Base-by-base conservation (phyloP, 2,797 vertebrate genomes). In the Tapera naevia region DNA sequence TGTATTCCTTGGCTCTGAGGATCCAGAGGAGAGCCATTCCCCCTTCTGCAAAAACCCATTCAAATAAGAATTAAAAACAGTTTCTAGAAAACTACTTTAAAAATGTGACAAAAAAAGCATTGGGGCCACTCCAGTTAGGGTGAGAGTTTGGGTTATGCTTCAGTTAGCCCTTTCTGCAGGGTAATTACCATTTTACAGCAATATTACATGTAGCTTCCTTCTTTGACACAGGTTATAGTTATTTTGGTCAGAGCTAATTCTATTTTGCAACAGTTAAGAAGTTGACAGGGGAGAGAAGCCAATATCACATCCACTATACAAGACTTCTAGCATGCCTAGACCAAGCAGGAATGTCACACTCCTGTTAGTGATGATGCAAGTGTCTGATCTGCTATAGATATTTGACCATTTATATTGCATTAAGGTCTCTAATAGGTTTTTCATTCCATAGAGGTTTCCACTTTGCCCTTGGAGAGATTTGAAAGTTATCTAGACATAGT, bases 191-290 rank as follows among this genome's bases (percentile, higher is more conserved):
- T 74, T 71, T 84, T 35, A 79, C 33, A 43, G 17, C 4, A 60
- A 7, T 50, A 72, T 5, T 27, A 5, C 11, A 32, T 3, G 3
- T 37, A 39, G 13, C 8, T 84, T 76, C 51, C 16, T 33, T 71
- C 25, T 54, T 33, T 33, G 13, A 28, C 23, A 46, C 11, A 50
- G 28, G 30, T n/a, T 46, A 46, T 0, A 0, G 9, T 27, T 56
- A 54, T 32, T 48, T 62, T 5, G 2, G 13, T 51, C 8, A 22
- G 11, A 14, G 10, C 4, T 58, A 64, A 56, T 17, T 35, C 54
- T 58, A 17, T 28, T 80, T 30, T 48, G 13, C 9, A 41, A 37
- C 10, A 37, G 13, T 25, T 24, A 3, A 2, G 14, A 24, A 80
- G 5, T 2, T 35, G 39, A 17, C 14, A 33, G 11, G 2, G 53